These are phyloP conservation scores for Sebastes itinus DNA, from an alignment of 2,797 vertebrate genomes.

Conservation along the genomic window DNA sequence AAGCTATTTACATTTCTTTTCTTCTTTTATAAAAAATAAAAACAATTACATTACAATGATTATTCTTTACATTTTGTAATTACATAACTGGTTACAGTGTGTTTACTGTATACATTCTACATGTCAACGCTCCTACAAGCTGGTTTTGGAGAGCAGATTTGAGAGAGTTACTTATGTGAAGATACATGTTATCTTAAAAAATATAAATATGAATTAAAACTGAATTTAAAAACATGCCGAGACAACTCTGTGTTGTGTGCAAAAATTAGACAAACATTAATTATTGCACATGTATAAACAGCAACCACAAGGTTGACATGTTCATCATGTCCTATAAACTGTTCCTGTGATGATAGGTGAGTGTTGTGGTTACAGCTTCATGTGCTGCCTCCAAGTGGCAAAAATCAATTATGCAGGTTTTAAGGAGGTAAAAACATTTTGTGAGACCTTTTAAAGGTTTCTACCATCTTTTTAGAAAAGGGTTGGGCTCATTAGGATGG, in stretches of 20 bases:
- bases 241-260: too few relatives aligned
- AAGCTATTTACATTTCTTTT: slow-evolving; percentile 1
- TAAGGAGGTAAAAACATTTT: too few relatives aligned
- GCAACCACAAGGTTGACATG: too few relatives aligned
- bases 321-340: too few relatives aligned
- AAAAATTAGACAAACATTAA: background rate
- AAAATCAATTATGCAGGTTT: too few relatives aligned
- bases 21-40: slow-evolving; percentile 29
- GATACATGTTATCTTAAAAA: background rate
- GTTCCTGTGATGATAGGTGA: too few relatives aligned
- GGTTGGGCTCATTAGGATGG: too few relatives aligned
- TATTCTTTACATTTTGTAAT: background rate
- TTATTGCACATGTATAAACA: background rate
- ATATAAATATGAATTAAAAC: background rate
- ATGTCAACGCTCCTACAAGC: background rate
- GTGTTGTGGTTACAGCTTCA: too few relatives aligned
- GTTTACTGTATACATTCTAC: background rate
- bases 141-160: background rate
- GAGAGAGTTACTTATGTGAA: background rate
- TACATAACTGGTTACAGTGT: background rate
- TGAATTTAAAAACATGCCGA: too few relatives aligned
- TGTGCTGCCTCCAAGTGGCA: too few relatives aligned
- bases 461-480: too few relatives aligned
- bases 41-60: background rate
- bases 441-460: too few relatives aligned